Conservation (phyloP, 2,113 vertebrate species). For the Madoqua kirkii region DNA sequence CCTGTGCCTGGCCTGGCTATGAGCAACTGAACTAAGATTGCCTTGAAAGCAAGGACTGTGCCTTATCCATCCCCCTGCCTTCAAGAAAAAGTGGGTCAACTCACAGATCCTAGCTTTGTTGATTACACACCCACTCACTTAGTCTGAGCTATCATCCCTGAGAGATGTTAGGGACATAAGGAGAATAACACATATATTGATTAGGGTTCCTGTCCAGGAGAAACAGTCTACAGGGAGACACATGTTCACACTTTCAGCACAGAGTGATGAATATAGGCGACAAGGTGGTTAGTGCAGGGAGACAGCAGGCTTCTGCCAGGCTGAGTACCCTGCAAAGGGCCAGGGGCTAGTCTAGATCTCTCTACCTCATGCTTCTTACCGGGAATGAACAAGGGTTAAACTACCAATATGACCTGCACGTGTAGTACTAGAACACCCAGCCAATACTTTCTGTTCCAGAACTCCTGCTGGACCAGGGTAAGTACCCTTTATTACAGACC, state of each 20-base stretch:
- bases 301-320: background rate
- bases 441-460: fast-evolving
- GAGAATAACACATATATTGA: background rate
- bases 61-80: background rate
- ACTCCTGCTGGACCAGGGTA: background rate
- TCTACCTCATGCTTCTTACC: background rate
- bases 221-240: background rate
- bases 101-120: background rate
- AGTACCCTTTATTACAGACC: background rate
- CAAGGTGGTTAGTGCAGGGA: background rate
- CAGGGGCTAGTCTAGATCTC: background rate
- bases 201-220: background rate
- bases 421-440: background rate
- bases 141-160: background rate
- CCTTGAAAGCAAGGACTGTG: background rate
- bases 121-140: background rate
- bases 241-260: background rate
- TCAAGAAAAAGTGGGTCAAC: background rate
- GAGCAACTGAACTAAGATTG: background rate
- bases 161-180: background rate
- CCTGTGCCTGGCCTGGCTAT: too few species aligned
- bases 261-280: background rate
- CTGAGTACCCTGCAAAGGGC: background rate
- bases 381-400: background rate
- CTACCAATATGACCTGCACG: background rate